Evolutionary conservation across 2,888 invertebrate genomes (phyloP), one percentile per base, ranked within the genome.

Genomic region (Sinhomidia bicolor): DNA sequence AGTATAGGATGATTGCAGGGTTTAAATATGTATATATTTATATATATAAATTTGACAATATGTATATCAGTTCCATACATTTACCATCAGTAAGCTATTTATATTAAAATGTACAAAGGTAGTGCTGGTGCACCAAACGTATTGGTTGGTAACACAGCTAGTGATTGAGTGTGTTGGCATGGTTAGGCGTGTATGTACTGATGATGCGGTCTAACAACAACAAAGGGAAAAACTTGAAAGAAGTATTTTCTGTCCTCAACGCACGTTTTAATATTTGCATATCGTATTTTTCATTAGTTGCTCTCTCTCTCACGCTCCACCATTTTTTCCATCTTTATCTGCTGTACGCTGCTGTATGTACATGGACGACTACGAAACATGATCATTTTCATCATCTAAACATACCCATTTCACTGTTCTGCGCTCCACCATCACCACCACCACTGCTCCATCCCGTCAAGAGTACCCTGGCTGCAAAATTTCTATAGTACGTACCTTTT

Each of bases 251-350:
- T 78, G 76, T 54, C 54, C 54, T 54, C 54, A 6, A 5, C 76
- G 54, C 76, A 54, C 76, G 54, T 54, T 78, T 54, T 29, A 54
- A 51, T 54, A 78, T 78, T 78, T 78, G 54, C 76, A 78, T 78
- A 78, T 54, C 76, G 29, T 78, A 78, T 78, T 78, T 54, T 78
- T 78, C 54, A 78, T 54, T 78, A 29, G 29, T 26, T 26, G 23
- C 74, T 47, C 14, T 74, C n/a, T 41, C 20, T 17, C 10, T 36
- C 2, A 23, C 23, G 12, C n/a, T 65, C 5, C 10, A 17, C 20
- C 29, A 12, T 26, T 32, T 23, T 32, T 32, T 17, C 23, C 23
- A 36, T 36, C 36, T 3, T 36, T 36, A 36, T 36, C 36, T 36
- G 36, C 36, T 36, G 3, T 36, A 36, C 36, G 36, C 7, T 36